Evolutionary conservation across 2,888 invertebrate species (phyloP), one percentile per base, ranked within the genome.

Genomic region (Lutraria lutraria): DNA sequence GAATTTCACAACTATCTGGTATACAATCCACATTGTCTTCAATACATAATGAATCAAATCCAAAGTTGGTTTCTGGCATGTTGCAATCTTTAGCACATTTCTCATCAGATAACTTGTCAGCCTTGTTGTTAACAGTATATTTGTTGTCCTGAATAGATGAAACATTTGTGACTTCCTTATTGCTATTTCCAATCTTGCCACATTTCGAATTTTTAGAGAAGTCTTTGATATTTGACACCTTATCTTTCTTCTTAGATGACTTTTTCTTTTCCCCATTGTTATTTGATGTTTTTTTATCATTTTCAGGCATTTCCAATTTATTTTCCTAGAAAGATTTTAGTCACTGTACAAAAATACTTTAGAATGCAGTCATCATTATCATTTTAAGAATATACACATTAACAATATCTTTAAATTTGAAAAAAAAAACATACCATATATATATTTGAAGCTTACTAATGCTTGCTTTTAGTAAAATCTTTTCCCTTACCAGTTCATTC

Each of bases 1-100:
- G n/a, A 82, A 19, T 34, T 53, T 91, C 90, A 43, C 85, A 89
- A 85, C 90, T 92, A 68, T 92, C 92, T 52, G 92, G 92, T 53
- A 92, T 88, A 76, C 85, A 90, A 19, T 90, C 90, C 56, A 88
- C 29, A 8, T 88, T 86, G 53, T 79, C 87, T 60, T 86, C 72
- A 60, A 68, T 29, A 63, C 60, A 53, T 3, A 89, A 52, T 8
- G 80, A 82, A 79, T 90, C 85, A 89, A 92, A 92, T 63, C 88
- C 89, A 87, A 89, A 89, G 31, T 31, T 34, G 19, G 56, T 15
- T 19, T 80, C 79, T 25, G 79, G 19, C 16, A 60, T 56, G 54
- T 15, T 19, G 2, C n/a, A 15, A 52, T 29, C 13, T 34, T 79
- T 52, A 10, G 79, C 2, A 34, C 21, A 0, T 31, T 31, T 34